A percentile compares a stretch with the other conserved stretches of the same genome.
Conservation (phyloP, 1,140 invertebrate species). For the Pogonus chalceus region DNA sequence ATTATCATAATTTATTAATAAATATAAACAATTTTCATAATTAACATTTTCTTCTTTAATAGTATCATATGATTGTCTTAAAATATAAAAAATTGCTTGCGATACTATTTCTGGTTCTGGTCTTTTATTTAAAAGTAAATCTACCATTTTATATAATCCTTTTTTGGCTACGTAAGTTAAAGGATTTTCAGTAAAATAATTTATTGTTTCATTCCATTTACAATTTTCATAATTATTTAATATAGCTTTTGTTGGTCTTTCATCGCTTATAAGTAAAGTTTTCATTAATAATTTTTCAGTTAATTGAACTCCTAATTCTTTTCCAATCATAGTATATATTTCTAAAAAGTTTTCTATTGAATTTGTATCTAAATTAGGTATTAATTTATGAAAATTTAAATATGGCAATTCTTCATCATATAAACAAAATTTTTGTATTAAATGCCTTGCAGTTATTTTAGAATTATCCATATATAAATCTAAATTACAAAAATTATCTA, state of each 20-base stretch:
- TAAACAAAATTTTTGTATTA: constrained; percentile 28
- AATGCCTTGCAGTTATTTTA: constrained; percentile 43
- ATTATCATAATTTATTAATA: constrained; percentile 36
- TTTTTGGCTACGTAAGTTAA: constrained; percentile 47
- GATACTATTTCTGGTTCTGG: constrained; percentile 38
- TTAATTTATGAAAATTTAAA: constrained; percentile 42
- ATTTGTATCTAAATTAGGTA: no score
- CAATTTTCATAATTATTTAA: no score
- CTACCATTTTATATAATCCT: constrained; percentile 50
- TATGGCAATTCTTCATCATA: constrained; percentile 18
- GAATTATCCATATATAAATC: constrained; percentile 45
- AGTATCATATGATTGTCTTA: constrained; percentile 14
- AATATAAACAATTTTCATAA: constrained; percentile 44
- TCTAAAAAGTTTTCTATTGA: no score
- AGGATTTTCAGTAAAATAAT: no score
- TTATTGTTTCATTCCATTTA: no score
- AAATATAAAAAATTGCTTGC: constrained; percentile 23
- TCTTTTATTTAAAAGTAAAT: constrained; percentile 43
- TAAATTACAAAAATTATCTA: constrained; percentile 40
- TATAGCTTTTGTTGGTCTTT: no score
- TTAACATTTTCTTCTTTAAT: constrained; percentile 29
- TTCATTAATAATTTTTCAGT: constrained; percentile 35
- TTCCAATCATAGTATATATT: no score
- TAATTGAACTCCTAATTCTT: constrained; percentile 48
- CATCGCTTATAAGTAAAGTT: constrained; percentile 32